Conservation (phyloP, 2,113 vertebrate species). For the Beaufortia kweichowensis region DNA sequence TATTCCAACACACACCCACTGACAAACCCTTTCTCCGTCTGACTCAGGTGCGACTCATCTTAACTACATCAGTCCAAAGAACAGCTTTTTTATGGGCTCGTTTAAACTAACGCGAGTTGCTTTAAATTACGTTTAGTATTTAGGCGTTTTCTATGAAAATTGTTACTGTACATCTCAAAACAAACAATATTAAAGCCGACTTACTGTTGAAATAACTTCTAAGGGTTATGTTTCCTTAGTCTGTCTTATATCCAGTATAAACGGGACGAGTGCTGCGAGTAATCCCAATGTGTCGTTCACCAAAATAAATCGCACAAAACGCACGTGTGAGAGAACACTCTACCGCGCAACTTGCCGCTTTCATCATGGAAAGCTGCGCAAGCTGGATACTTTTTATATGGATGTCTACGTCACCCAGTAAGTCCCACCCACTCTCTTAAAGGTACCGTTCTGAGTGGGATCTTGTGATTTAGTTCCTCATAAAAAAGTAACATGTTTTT, state of each 20-base stretch:
- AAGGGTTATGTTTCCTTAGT: not conserved
- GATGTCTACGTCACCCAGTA: not conserved
- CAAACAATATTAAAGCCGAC: conserved; percentile 9
- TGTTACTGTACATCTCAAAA: not conserved
- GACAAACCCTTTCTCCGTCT: conserved; percentile 42
- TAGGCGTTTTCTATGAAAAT: no score
- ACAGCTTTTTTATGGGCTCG: not conserved
- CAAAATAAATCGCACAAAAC: not conserved
- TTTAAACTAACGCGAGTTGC: not conserved
- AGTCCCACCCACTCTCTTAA: conserved; percentile 50
- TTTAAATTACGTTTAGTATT: no score
- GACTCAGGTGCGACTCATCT: conserved; percentile 60
- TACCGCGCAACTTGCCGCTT: not conserved
- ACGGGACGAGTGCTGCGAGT: not conserved
- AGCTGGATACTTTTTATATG: conserved; percentile 35
- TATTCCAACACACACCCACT: conserved; percentile 41
- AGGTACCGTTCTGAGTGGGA: conserved; percentile 26
- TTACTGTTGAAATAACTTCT: conserved; percentile 32
- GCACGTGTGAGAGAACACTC: not conserved
- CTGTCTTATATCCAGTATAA: conserved; percentile 12
- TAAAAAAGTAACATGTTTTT: no score
- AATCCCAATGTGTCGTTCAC: not conserved
- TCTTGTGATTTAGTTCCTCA: not conserved
- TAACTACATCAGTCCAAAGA: conserved; percentile 14
- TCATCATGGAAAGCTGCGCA: not conserved